Evolutionary conservation across 2,113 vertebrate species (phyloP).

Genomic region (Struthio camelus): DNA sequence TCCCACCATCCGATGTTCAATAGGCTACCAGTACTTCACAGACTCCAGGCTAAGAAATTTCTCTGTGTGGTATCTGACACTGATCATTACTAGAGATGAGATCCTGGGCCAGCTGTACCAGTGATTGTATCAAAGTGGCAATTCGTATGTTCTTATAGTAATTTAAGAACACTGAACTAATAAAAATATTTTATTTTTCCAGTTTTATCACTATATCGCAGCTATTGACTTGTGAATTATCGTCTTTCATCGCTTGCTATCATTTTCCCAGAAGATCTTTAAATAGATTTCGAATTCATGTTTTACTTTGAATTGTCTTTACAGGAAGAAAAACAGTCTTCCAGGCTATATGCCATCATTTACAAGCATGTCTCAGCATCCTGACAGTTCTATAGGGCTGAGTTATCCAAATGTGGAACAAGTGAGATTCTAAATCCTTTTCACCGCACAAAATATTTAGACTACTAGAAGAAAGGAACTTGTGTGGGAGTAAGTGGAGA

Average conservation of each 20-base stretch:
- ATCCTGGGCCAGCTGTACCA: background rate
- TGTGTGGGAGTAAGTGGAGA: background rate
- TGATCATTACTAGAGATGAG: background rate
- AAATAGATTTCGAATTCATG: background rate
- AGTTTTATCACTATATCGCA: background rate
- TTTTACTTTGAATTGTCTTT: background rate
- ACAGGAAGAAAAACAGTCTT: background rate
- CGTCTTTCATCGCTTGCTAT: background rate
- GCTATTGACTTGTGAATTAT: background rate
- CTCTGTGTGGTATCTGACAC: background rate
- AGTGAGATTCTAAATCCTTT: conserved; percentile 29
- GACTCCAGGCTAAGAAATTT: background rate
- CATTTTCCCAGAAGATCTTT: background rate
- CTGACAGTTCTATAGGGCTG: background rate
- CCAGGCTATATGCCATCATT: background rate
- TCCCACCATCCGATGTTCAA: background rate
- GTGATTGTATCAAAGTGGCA: background rate
- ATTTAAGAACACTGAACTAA: background rate
- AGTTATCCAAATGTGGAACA: conserved; percentile 15
- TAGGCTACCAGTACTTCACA: background rate
- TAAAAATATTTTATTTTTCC: background rate
- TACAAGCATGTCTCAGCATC: background rate
- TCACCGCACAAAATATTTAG: background rate
- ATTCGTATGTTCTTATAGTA: background rate
- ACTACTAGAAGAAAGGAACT: background rate